Evolutionary conservation across 2,888 invertebrate species (phyloP).

Genomic region (Latrodectus hesperus): DNA sequence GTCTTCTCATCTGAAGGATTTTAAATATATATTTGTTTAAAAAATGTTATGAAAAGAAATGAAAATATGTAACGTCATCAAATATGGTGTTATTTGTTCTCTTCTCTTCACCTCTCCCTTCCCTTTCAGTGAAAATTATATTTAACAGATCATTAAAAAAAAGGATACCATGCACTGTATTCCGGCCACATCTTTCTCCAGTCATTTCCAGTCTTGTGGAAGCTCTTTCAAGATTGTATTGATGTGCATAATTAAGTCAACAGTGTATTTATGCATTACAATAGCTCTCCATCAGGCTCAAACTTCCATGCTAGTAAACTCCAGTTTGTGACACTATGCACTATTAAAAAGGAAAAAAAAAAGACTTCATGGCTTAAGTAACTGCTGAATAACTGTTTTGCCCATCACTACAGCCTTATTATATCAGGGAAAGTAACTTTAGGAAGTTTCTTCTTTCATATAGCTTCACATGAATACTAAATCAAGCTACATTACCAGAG

Average conservation of each 20-base stretch:
- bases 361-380: background rate
- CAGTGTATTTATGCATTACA: constrained; percentile 22
- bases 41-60: background rate
- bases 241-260: constrained; percentile 24
- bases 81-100: constrained; percentile 30
- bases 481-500: constrained; percentile 19
- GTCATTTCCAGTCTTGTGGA: constrained; percentile 51
- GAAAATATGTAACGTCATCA: constrained; percentile 54
- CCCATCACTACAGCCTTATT: constrained; percentile 65
- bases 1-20: constrained; percentile 60
- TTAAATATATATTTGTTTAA: constrained; percentile 60
- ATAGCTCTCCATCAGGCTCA: constrained; percentile 35
- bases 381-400: constrained; percentile 54
- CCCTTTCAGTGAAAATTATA: background rate
- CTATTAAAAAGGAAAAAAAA: background rate
- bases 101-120: background rate
- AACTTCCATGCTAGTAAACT: constrained; percentile 36
- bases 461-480: constrained; percentile 31
- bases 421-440: constrained; percentile 65
- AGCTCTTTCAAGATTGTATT: constrained; percentile 46
- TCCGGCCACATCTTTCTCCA: constrained; percentile 64
- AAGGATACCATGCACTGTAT: constrained; percentile 60
- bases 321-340: constrained; percentile 11
- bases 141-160: constrained; percentile 20
- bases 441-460: constrained; percentile 54